Percentiles rank a stretch among this genome's conserved stretches.
Evolutionary conservation across 2,797 vertebrate species (phyloP).

Genomic region (Gallinago nigripennis): DNA sequence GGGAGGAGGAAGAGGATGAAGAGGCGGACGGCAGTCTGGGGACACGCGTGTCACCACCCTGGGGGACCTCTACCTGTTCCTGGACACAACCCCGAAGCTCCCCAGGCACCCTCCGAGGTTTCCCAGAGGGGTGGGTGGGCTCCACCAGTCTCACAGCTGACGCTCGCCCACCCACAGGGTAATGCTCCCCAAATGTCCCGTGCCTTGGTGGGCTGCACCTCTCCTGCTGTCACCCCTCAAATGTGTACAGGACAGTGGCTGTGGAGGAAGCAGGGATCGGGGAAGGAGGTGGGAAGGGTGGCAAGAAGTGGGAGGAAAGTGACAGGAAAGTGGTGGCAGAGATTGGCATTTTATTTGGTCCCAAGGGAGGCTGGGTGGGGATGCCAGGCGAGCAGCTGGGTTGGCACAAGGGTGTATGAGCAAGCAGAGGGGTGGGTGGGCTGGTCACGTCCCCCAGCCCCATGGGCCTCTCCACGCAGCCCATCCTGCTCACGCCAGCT

Average conservation of each 20-base stretch:
- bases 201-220: neutral
- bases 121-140: neutral
- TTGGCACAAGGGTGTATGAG: neutral
- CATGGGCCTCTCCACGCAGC: fast-evolving
- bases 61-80: neutral
- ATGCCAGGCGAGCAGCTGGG: neutral
- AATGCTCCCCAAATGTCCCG: fast-evolving
- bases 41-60: neutral
- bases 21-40: neutral
- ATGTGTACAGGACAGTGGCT: fast-evolving
- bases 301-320: neutral
- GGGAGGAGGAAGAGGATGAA: conserved; percentile 20
- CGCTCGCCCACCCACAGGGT: neutral
- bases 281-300: neutral
- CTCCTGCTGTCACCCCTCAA: neutral
- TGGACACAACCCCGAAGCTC: neutral
- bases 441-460: neutral
- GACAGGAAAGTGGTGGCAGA: neutral
- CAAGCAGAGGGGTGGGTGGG: neutral
- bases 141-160: fast-evolving
- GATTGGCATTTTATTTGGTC: conserved; percentile 41
- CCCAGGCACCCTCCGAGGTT: neutral
- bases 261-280: neutral
- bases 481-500: conserved; percentile 57
- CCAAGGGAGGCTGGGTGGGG: neutral